These are phyloP conservation scores for Tragelaphus eurycerus DNA, from an alignment of 2,797 vertebrate genomes.

Conservation along the genomic window DNA sequence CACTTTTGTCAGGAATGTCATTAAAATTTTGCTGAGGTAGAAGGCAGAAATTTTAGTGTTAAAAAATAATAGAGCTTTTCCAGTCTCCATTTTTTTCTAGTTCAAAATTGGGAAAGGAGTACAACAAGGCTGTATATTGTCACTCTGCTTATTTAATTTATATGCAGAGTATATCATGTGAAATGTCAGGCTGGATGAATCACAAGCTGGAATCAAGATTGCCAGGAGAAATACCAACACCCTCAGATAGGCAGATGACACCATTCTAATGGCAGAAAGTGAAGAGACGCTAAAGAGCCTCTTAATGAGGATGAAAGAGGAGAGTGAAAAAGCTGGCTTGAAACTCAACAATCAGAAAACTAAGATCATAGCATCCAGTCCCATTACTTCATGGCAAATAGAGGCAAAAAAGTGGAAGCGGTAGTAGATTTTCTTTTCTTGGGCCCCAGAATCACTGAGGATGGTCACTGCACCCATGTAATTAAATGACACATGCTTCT, in stretches of 20 bases:
- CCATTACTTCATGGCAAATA: neutral
- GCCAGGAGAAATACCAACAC: neutral
- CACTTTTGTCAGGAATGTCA: neutral
- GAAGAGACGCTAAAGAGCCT: neutral
- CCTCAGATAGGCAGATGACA: neutral
- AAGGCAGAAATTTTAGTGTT: conserved; percentile 27
- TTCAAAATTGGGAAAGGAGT: neutral
- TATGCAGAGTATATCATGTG: neutral
- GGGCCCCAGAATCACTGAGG: neutral
- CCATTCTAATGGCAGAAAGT: neutral
- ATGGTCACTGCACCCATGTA: neutral
- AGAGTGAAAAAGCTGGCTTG: neutral
- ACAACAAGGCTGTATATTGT: neutral
- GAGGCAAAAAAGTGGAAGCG: neutral
- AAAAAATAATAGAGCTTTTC: neutral
- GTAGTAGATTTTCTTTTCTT: neutral
- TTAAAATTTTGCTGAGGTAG: neutral
- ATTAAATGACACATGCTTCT: neutral
- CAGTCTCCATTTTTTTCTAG: neutral
- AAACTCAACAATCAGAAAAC: neutral
- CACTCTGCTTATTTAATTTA: neutral
- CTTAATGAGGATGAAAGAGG: neutral
- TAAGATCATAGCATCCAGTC: neutral
- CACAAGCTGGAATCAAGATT: neutral
- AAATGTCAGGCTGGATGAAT: neutral